Percentiles rank a stretch among this genome's conserved stretches.
Evolutionary conservation across 30 jellyfish, hydroid and myxozoan genomes (phyloP).

Genomic region (Pseudorhiza aurosa): DNA sequence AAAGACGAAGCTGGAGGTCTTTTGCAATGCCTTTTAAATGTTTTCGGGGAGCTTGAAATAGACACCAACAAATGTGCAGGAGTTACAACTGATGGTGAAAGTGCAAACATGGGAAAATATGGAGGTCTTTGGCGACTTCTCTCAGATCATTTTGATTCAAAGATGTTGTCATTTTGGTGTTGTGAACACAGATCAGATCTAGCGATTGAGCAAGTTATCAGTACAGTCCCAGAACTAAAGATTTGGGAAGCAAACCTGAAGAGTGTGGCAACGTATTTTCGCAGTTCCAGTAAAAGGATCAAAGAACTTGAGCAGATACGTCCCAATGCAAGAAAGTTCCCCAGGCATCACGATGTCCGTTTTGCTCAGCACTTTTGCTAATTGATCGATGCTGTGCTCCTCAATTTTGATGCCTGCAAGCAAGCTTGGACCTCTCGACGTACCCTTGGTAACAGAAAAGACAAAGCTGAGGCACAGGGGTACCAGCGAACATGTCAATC

Average conservation of each 20-base stretch:
- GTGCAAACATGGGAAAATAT: conserved; percentile 42
- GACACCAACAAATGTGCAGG: neutral
- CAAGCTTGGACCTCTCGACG: conserved; percentile 17
- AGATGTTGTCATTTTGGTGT: conserved; percentile 44
- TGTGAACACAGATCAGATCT: conserved; percentile 55
- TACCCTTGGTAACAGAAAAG: conserved; percentile 32
- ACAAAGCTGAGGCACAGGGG: conserved; percentile 35
- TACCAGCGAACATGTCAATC: neutral
- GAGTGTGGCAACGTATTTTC: conserved; percentile 44
- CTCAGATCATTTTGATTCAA: conserved; percentile 29
- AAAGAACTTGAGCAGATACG: conserved; percentile 29
- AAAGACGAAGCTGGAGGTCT: neutral
- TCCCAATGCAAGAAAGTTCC: conserved; percentile 33
- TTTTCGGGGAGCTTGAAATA: neutral
- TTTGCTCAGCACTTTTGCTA: conserved; percentile 57
- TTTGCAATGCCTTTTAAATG: neutral
- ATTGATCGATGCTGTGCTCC: conserved; percentile 44
- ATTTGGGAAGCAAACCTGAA: conserved; percentile 44
- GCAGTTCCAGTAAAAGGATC: conserved; percentile 15
- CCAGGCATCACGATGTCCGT: conserved; percentile 50
- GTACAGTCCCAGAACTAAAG: conserved; percentile 48
- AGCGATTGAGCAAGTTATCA: conserved; percentile 58
- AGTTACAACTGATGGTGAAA: conserved; percentile 41
- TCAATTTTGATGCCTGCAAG: conserved; percentile 35
- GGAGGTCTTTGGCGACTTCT: conserved; percentile 42